phyloP scores from a whole-genome alignment of 2,888 invertebrate genomes.

The Psococerastis gibbosa region DNA sequence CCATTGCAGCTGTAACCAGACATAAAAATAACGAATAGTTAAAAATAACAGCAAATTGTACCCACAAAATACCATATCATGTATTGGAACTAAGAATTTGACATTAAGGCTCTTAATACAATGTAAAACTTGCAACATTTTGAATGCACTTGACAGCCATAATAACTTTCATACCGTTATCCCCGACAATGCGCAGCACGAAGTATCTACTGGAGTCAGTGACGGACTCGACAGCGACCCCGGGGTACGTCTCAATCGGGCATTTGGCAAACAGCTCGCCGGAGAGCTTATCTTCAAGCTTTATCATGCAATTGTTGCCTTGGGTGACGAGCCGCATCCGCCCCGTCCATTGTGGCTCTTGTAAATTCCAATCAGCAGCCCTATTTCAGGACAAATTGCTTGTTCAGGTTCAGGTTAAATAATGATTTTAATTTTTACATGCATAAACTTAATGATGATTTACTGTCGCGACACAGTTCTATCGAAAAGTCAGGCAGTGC shows the following conservation, averaged over 20 bases:
- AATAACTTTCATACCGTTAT: conserved; percentile 43
- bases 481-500: no score
- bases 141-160: not conserved
- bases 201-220: conserved; percentile 96
- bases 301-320: conserved; percentile 70
- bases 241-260: conserved; percentile 90
- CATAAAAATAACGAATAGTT: no score
- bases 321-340: conserved; percentile 82
- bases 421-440: no score
- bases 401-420: no score
- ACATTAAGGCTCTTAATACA: no score
- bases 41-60: conserved; percentile 12
- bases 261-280: conserved; percentile 94
- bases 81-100: no score
- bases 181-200: conserved; percentile 87
- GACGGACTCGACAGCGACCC: conserved; percentile 85
- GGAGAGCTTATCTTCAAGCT: conserved; percentile 84
- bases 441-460: no score
- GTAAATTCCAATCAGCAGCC: conserved; percentile 97
- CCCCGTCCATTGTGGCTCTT: conserved; percentile 97
- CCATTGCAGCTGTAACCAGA: no score
- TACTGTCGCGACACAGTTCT: no score
- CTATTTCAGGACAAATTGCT: no score
- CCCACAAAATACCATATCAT: conserved; percentile 4
- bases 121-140: conserved; percentile 4